Evolutionary conservation across 2,888 invertebrate genomes (phyloP), one percentile per base, ranked within the genome.

Genomic region (Gastracanthus pulcherrimus): DNA sequence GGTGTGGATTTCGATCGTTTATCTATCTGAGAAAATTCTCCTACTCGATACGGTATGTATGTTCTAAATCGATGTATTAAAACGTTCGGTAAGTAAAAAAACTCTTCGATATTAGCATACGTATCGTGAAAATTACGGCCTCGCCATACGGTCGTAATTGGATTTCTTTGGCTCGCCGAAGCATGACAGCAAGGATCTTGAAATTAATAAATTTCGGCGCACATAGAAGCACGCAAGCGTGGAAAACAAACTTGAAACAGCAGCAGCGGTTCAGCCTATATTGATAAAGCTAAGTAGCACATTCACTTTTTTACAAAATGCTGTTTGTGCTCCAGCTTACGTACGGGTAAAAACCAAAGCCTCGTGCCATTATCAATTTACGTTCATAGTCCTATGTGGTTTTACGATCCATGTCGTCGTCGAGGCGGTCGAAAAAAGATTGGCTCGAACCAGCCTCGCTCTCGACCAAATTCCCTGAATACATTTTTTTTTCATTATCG

Each of bases 301-400:
- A 60, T 60, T 72, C 60, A 72, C 72, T 60, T 72, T 60, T 26
- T 55, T 55, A 55, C 60, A 71, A 58, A 71, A 71, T 38, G 26
- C 51, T n/a, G n/a, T n/a, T 29, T 26, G 45, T 26, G 31, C 45
- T 45, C 64, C 36, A n/a, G n/a, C n/a, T n/a, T n/a, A n/a, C 64
- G 13, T 23, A 7, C 5, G 26, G 23, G 41, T 29, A 67, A 67
- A 29, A 45, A 67, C 16, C 45, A 60, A 60, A 72, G 34, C 38
- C 71, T 60, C 29, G 38, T 4, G 31, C 26, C 36, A 51, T 75
- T 75, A 75, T 64, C 48, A 64, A 75, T 75, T 75, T 75, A 75
- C 75, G 75, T n/a, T n/a, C n/a, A n/a, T n/a, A n/a, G n/a, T 75
- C 31, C 51, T 55, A 55, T 11, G 26, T 23, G 55, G 60, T 29